Percentiles rank a stretch among this genome's conserved stretches.
Conservation (phyloP, 2,888 invertebrate species). For the Andrena marginata region DNA sequence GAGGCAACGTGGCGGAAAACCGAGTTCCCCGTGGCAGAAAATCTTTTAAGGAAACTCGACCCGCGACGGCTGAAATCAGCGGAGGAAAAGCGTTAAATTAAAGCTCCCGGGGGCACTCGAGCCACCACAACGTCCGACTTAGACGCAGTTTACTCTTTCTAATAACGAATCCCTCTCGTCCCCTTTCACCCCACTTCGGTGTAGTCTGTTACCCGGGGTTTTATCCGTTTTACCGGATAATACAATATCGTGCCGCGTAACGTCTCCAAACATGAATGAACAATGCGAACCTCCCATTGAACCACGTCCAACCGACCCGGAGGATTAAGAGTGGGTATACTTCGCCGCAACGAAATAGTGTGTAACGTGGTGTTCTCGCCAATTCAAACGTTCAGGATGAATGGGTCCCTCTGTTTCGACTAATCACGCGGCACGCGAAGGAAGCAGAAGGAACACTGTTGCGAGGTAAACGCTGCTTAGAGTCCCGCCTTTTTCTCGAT, state of each 20-base stretch:
- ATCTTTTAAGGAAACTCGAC: slow-evolving; percentile 70
- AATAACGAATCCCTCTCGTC: slow-evolving; percentile 46
- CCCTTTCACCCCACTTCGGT: not conserved
- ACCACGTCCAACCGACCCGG: not conserved
- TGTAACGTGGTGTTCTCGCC: not conserved
- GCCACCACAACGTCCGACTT: slow-evolving; percentile 56
- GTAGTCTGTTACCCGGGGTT: not conserved
- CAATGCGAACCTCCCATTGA: not conserved
- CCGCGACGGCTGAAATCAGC: slow-evolving; percentile 64
- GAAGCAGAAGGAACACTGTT: not conserved
- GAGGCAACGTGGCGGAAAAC: slow-evolving; percentile 60
- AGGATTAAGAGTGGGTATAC: not conserved
- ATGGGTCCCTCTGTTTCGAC: not conserved
- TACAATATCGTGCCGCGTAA: slow-evolving; percentile 14
- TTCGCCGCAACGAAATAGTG: not conserved
- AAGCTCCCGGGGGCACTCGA: slow-evolving; percentile 50
- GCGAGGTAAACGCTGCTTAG: not conserved
- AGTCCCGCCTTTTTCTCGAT: not conserved
- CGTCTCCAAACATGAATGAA: not conserved
- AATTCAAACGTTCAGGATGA: not conserved
- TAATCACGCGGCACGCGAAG: not conserved
- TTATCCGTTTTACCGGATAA: slow-evolving; percentile 15
- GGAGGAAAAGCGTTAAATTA: slow-evolving; percentile 68
- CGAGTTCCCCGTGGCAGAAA: slow-evolving; percentile 63
- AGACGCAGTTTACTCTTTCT: slow-evolving; percentile 54